Base-by-base conservation (phyloP, 64 coral and sea anemone species). In the Pocillopora verrucosa region DNA sequence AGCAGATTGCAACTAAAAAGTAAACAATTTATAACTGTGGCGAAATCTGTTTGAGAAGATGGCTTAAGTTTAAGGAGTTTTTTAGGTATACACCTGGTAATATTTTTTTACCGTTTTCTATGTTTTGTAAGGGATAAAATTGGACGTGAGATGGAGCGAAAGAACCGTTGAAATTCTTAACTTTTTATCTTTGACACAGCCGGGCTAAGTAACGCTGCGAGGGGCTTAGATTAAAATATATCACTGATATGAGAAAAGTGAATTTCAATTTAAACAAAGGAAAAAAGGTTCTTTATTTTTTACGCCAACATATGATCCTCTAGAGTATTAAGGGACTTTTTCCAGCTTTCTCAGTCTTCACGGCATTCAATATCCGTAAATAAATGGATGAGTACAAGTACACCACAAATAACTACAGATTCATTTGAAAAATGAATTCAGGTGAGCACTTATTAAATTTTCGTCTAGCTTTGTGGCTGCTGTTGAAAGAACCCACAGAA, bases 21-120 rank as follows among this genome's bases (percentile, higher is more conserved):
- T 72, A 85, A 85, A 85, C 82, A 85, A 85, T 85, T 85, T 56
- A 85, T 45, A 85, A 85, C 82, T 57, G 82, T 85, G 82, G 82
- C 82, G 65, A 68, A 72, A 72, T 85, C 82, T 85, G 65, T 85
- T 85, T 85, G 82, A 85, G 62, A 65, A 85, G 65, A 68, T 24
- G 67, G 67, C 82, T 85, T 85, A 72, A 85, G 82, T 70, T 85
- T 85, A 63, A 16, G 82, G 37, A 85, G 82, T 72, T 65, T 41
- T 41, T 58, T 15, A n/a, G 19, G 72, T 85, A 72, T 70, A 85
- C 82, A 85, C 64, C 82, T 85, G 82, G 36, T 36, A 72, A 72
- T 85, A 25, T 85, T 85, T 70, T 30, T 51, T 70, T 24, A 9
- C 11, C 67, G n/a, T 70, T 70, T 70, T 24, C 67, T 37, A 72